Evolutionary conservation across 2,888 invertebrate genomes (phyloP).

Genomic region (Caenorhabditis plicata): DNA sequence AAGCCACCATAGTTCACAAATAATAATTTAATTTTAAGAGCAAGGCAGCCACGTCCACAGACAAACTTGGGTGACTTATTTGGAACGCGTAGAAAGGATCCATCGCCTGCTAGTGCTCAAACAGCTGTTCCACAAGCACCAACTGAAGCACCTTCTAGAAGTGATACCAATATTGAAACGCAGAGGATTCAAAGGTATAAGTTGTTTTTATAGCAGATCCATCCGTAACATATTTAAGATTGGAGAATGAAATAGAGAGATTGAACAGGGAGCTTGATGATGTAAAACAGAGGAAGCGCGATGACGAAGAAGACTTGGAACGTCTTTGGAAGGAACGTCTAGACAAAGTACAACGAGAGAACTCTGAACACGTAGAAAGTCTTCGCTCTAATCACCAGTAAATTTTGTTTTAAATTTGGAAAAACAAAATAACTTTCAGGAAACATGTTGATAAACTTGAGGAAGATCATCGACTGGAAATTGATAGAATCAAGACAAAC

Average conservation of each 20-base stretch:
- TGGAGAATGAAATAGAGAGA: constrained; percentile 22
- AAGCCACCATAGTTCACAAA: too few species aligned
- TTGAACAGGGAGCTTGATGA: constrained; percentile 29
- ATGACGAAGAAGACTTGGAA: constrained; percentile 29
- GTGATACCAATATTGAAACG: constrained; percentile 8
- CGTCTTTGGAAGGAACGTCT: constrained; percentile 18
- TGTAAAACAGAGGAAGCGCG: constrained; percentile 17
- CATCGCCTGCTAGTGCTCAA: too few species aligned
- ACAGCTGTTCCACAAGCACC: background rate
- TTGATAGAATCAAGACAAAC: constrained; percentile 31
- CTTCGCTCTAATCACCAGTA: constrained; percentile 3
- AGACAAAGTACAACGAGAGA: constrained; percentile 3
- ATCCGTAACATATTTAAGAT: background rate
- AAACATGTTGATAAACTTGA: constrained; percentile 27
- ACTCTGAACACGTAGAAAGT: background rate
- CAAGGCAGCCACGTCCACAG: too few species aligned
- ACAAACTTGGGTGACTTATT: too few species aligned
- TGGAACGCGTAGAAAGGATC: too few species aligned
- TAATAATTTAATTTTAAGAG: too few species aligned
- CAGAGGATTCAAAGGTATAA: constrained; percentile 13
- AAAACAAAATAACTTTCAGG: constrained; percentile 10
- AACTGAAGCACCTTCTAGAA: too few species aligned
- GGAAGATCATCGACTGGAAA: constrained; percentile 35
- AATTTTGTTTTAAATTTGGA: background rate
- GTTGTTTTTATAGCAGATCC: background rate